Evolutionary conservation across 1,140 invertebrate genomes (phyloP), one percentile per base, ranked within the genome.

Genomic region (Drosophila paulistorum): DNA sequence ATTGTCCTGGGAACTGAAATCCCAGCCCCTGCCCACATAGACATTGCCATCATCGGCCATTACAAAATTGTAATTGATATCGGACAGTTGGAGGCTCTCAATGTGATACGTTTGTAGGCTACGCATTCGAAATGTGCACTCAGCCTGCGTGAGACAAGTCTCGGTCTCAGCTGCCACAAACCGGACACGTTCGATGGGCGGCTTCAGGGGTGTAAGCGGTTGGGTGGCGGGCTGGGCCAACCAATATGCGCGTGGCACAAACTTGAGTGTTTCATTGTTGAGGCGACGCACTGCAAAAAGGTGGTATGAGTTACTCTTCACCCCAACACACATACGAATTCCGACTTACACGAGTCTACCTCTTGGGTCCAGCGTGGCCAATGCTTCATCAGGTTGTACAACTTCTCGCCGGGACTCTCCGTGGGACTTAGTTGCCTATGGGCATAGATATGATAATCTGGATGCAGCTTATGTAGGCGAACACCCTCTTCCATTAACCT

Each of bases 21-120:
- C 93, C 95, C 95, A 96, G 0, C 95, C 95, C n/a, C 93, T 90
- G 1, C 94, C 96, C 86, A 94, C 94, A 91, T 96, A 96, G 0
- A 94, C 94, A 1, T 93, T 93, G 0, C 95, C 95, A 83, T 96
- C 95, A 17, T 95, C 95, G 0, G 95, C 96, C 7, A 97, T 93
- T 6, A 97, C 83, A 81, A 97, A 97, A 81, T 95, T 97, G 81
- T 95, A 96, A 41, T 81, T 94, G n/a, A 96, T 95, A 75, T 96
- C 95, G 17, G 83, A 81, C 93, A 94, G 92, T 0, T 92, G 73
- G 9, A 84, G 91, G 1, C 67, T 74, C 54, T 94, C 93, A 30
- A 95, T 94, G 75, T 96, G 95, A 67, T 93, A 94, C 1, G 93
- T 93, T 89, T 96, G 95, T 14, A 94, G 93, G 1, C 78, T 51